These are phyloP conservation scores for Trichomycterus rosablanca DNA, from an alignment of 2,113 vertebrate genomes.

Conservation along the genomic window DNA sequence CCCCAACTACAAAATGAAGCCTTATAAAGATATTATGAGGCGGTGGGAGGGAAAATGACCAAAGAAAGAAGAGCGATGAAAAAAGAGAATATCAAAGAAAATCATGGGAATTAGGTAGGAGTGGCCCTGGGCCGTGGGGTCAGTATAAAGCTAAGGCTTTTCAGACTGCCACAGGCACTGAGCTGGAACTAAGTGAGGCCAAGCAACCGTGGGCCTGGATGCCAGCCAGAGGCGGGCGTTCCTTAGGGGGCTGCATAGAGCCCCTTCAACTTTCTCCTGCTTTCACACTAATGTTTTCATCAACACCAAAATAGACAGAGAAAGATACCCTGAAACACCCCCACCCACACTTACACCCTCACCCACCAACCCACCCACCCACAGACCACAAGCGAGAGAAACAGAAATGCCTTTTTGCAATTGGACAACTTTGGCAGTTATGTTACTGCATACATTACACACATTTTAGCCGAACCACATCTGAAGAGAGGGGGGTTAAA, in stretches of 20 bases:
- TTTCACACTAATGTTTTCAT: slow-evolving; percentile 64
- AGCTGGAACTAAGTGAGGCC: slow-evolving; percentile 70
- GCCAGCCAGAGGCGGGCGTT: slow-evolving; percentile 67
- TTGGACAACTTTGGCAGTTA: slow-evolving; percentile 40
- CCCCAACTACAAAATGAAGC: slow-evolving; percentile 55
- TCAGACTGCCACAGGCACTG: slow-evolving; percentile 61
- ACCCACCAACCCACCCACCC: slow-evolving; percentile 6
- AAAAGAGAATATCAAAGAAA: slow-evolving; percentile 60
- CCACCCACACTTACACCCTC: slow-evolving; percentile 12
- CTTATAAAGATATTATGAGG: slow-evolving; percentile 57
- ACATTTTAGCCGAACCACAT: slow-evolving; percentile 47
- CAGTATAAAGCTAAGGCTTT: slow-evolving; percentile 53
- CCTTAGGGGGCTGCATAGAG: slow-evolving; percentile 46
- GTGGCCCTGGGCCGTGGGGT: slow-evolving; percentile 64
- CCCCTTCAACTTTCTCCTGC: slow-evolving; percentile 50
- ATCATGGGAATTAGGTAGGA: slow-evolving; percentile 58
- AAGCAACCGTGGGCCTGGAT: slow-evolving; percentile 64
- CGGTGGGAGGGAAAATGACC: neutral
- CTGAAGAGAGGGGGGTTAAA: slow-evolving; percentile 41
- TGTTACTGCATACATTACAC: slow-evolving; percentile 50
- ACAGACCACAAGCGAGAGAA: slow-evolving; percentile 14
- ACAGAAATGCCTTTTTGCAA: slow-evolving; percentile 24
- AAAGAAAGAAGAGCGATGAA: slow-evolving; percentile 7
- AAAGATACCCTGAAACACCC: neutral
- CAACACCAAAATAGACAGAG: slow-evolving; percentile 39